Base-by-base conservation (phyloP, 37 sponge, comb jelly and placozoan genomes). In the Spongilla lacustris region DNA sequence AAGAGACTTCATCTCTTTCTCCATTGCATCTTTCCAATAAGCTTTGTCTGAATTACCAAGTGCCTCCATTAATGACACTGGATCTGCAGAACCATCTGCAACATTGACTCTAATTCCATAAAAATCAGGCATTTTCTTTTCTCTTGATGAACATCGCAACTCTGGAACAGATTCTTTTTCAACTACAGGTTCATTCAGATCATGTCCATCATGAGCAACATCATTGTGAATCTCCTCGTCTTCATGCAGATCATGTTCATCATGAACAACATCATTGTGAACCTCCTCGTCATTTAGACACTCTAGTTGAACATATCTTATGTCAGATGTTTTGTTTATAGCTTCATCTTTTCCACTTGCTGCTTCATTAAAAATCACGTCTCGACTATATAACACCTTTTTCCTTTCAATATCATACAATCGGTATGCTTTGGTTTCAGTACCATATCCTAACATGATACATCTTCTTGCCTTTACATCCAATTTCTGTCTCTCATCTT, bases 1-100 rank as follows among this genome's bases (percentile, higher is more conserved):
- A 13, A 85, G 78, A 76, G 91, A 90, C 49, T 74, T 76, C 86
- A 90, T 85, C 31, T 90, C 91, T 41, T 46, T 71, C 50, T 90
- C 77, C 91, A 90, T 90, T 38, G 91, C 91, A 36, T 74, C 29
- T 22, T 48, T 68, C 90, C 91, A 90, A 25, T 85, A 72, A 3
- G 26, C 24, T 19, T 49, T 80, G 11, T 92, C 81, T 14, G 84
- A 81, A 66, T 83, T 79, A 29, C 13, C 48, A 23, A 68, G 34
- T n/a, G 79, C 88, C 36, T 92, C 92, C 33, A 79, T 66, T 50
- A n/a, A n/a, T 13, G 80, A 79, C 41, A 66, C 32, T 38, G 80
- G 87, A 28, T 71, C 32, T 66, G 23, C 66, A 10, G 35, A 34
- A 84, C 48, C 67, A 24, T n/a, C 31, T 36, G 27, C 31, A 25